phyloP scores from a whole-genome alignment of 2,888 invertebrate species.

The Pollenia amentaria region DNA sequence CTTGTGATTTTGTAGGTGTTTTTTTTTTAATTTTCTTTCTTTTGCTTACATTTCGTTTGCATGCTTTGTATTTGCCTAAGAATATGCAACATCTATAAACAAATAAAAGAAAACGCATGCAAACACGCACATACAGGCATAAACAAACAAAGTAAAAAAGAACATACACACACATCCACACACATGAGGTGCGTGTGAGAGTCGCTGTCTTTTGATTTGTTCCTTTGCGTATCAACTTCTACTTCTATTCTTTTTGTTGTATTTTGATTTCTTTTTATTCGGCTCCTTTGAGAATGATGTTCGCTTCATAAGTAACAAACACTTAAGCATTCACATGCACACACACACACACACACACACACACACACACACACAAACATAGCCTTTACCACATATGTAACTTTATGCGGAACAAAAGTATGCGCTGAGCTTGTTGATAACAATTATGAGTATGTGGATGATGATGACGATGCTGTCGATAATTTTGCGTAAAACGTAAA shows the following conservation, averaged over 20 bases:
- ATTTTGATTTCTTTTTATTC: constrained; percentile 48
- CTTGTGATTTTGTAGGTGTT: constrained; percentile 41
- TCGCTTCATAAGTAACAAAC: constrained; percentile 40
- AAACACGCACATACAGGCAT: background rate
- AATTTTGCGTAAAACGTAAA: constrained; percentile 50
- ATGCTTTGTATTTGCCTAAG: constrained; percentile 44
- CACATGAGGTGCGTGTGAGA: constrained; percentile 28
- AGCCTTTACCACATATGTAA: background rate
- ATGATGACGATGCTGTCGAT: constrained; percentile 41
- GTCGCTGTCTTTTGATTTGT: constrained; percentile 51
- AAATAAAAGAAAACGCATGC: constrained; percentile 36
- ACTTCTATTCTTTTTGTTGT: constrained; percentile 40
- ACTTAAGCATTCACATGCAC: constrained; percentile 5
- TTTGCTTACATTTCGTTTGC: constrained; percentile 11
- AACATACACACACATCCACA: constrained; percentile 26
- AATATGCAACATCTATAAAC: constrained; percentile 26
- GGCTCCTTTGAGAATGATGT: constrained; percentile 55
- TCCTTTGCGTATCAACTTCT: background rate
- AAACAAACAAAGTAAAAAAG: constrained; percentile 32
- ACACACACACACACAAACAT: background rate
- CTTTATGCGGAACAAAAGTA: constrained; percentile 15
- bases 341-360: background rate
- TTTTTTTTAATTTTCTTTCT: background rate
- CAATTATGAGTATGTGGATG: background rate
- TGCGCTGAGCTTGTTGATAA: background rate